Base-by-base conservation (phyloP, 2,888 invertebrate genomes). In the Drosophila maculinotata region DNA sequence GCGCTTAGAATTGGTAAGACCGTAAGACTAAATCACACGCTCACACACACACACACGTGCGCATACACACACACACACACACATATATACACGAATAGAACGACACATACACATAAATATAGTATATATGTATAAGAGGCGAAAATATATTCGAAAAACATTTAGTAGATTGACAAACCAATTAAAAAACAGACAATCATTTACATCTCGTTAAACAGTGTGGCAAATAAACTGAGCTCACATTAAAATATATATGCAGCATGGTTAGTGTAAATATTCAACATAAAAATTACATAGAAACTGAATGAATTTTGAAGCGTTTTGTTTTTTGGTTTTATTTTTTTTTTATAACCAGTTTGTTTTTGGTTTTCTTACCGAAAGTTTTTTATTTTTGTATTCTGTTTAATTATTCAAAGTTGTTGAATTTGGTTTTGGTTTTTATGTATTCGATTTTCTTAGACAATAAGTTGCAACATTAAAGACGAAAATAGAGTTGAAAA, bases 401-500 rank as follows among this genome's bases (percentile, higher is more conserved):
- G 31, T 30, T 30, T 39, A 59, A 35, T 51, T 51, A 41, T 58
- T 64, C 56, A 69, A 78, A 69, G 63, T 63, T 65, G 57, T 57
- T 39, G 69, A 58, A 47, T 48, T 56, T 60, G 42, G 52, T 45
- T 64, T 67, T 59, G 38, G 35, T 45, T 67, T 68, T 57, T 68
- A 42, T 48, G 64, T 63, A 57, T 71, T 76, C 66, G 54, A 70
- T 78, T 82, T 81, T 87, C 74, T 88, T 74, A 85, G 82, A 82
- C 80, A 87, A 90, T 88, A 90, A 91, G 91, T 91, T 91, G 91
- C 91, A 91, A 91, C 91, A 91, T 91, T 91, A 90, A 91, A 91
- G 91, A 91, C 91, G 84, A 91, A 90, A 90, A 90, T 90, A 90
- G 80, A 89, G 78, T 84, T 82, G 82, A 84, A 89, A 87, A 88